Evolutionary conservation across 2,797 vertebrate genomes (phyloP).

Genomic region (Crenuchus spilurus): DNA sequence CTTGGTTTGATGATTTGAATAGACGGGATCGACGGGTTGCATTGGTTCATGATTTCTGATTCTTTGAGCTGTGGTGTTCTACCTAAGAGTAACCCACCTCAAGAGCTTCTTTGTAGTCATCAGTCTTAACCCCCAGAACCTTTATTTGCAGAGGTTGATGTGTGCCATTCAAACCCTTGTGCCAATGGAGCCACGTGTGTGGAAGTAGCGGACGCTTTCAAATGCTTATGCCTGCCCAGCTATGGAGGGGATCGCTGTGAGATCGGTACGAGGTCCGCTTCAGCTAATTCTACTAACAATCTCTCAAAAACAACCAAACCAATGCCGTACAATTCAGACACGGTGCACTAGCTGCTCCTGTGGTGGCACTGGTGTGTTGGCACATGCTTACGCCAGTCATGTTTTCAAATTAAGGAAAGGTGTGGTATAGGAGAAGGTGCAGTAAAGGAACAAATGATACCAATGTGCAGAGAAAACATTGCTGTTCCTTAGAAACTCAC

Average conservation of each 20-base stretch:
- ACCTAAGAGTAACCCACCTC: conserved; percentile 48
- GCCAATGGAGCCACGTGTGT: conserved; percentile 97
- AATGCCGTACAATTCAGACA: conserved; percentile 36
- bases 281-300: conserved; percentile 89
- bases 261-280: conserved; percentile 93
- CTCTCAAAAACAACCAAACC: conserved; percentile 63
- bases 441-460: conserved; percentile 51
- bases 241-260: conserved; percentile 96
- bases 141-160: conserved; percentile 97
- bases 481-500: neutral
- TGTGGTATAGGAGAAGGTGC: conserved; percentile 1
- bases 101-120: conserved; percentile 64
- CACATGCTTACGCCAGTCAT: conserved; percentile 6
- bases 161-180: conserved; percentile 95
- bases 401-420: neutral
- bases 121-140: conserved; percentile 84
- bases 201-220: conserved; percentile 91
- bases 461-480: conserved; percentile 31
- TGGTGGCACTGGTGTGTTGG: conserved; percentile 12
- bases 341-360: conserved; percentile 11
- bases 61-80: conserved; percentile 42
- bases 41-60: conserved; percentile 63
- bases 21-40: conserved; percentile 58
- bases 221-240: conserved; percentile 99
- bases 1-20: conserved; percentile 44